Base-by-base conservation (phyloP, 2,888 invertebrate species). In the Cristatella mucedo region DNA sequence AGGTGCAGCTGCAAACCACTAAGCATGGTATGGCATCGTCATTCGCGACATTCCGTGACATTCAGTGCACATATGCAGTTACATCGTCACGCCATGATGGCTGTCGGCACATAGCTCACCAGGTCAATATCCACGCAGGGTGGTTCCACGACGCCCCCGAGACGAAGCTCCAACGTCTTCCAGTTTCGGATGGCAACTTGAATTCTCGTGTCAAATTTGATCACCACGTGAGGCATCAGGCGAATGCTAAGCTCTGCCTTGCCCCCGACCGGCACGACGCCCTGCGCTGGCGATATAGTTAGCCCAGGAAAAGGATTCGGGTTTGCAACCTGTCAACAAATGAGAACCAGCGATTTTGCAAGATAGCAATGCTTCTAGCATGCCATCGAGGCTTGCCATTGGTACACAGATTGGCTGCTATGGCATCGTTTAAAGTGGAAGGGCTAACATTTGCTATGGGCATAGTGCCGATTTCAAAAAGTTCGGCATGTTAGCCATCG, bases 101-200 rank as follows among this genome's bases (percentile, higher is more conserved):
- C 26, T 11, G 11, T 15, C 33, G 33, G 31, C 15, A 26, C 29
- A 18, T 16, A n/a, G 50, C 55, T 44, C 46, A 63, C 61, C 47
- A 59, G 40, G 45, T 59, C 56, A 45, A 66, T 63, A 40, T 60
- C 59, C 2, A 66, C 57, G 39, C 44, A 40, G 7, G 66, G 66
- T 11, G 58, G 54, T 41, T 62, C 59, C 30, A 66, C 63, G 3
- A 57, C 58, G 3, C 65, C 66, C n/a, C 63, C 58, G 51, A 66
- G 55, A 20, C 65, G 50, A 21, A 66, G 48, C 39, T 64, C 63
- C 33, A 64, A 46, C 20, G 53, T 55, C 46, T 56, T 57, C 21
- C 58, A 51, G 16, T 59, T 59, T 41, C 59, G 57, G 40, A 66
- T 56, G 21, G 59, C 52, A 33, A 63, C 53, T 38, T 56, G 54